Percentiles rank a stretch among this genome's conserved stretches.
These are phyloP conservation scores for Tetanocera ferruginea DNA, from an alignment of 2,888 invertebrate genomes.

Conservation along the genomic window DNA sequence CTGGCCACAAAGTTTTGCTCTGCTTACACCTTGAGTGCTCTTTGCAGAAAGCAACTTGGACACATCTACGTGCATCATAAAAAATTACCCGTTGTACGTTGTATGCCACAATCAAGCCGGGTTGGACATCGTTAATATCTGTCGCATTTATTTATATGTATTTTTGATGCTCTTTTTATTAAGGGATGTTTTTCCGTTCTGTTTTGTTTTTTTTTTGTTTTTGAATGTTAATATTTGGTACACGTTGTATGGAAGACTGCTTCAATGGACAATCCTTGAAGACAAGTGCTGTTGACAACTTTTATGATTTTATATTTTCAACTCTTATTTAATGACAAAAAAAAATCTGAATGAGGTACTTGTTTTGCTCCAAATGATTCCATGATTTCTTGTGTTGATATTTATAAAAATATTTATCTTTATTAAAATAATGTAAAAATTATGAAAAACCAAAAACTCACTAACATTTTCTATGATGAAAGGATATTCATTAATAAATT, in stretches of 20 bases:
- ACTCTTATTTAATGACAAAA: not conserved
- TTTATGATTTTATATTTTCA: too few species aligned
- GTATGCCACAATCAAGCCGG: conserved; percentile 19
- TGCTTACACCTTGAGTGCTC: conserved; percentile 1
- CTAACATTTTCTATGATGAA: too few species aligned
- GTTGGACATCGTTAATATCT: conserved; percentile 39
- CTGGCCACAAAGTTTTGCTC: conserved; percentile 12
- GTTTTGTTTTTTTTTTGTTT: not conserved
- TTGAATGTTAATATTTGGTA: conserved; percentile 17
- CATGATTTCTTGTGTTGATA: too few species aligned
- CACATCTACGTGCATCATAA: not conserved
- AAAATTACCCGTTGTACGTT: conserved; percentile 21
- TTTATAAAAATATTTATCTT: too few species aligned
- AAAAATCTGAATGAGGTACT: not conserved
- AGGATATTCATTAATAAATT: too few species aligned
- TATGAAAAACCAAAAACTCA: too few species aligned
- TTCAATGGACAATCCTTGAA: not conserved
- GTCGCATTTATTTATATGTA: conserved; percentile 35
- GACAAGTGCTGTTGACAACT: not conserved
- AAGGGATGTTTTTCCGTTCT: conserved; percentile 4
- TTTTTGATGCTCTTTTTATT: conserved; percentile 34
- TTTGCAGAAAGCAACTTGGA: not conserved
- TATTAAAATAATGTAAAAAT: too few species aligned
- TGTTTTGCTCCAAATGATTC: not conserved
- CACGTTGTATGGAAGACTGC: not conserved